Conservation (phyloP, 1,140 invertebrate genomes). For the Asobara japonica region DNA sequence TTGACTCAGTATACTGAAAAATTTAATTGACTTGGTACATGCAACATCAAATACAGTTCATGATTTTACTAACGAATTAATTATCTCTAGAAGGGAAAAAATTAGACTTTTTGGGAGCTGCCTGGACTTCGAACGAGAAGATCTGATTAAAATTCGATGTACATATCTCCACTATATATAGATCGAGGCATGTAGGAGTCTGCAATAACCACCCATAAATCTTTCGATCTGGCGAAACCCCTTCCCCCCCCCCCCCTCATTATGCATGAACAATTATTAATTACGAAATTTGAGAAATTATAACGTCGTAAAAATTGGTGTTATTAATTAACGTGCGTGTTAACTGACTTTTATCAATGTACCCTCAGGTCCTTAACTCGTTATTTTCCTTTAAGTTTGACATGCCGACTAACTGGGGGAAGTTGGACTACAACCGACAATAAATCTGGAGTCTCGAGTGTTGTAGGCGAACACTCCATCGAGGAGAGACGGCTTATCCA, state of each 20-base stretch:
- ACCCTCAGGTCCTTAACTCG: background rate
- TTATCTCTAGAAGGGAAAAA: too few relatives aligned
- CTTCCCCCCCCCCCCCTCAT: too few relatives aligned
- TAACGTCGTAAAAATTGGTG: background rate
- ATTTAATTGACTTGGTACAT: background rate
- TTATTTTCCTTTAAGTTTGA: constrained; percentile 14
- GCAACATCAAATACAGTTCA: too few relatives aligned
- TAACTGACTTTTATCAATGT: background rate
- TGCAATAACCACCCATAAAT: too few relatives aligned
- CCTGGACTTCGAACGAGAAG: too few relatives aligned
- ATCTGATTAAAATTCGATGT: too few relatives aligned
- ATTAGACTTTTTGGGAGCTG: too few relatives aligned
- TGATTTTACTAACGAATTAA: too few relatives aligned
- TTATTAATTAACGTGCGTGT: background rate
- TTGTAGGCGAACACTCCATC: constrained; percentile 27
- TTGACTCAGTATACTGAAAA: too few relatives aligned
- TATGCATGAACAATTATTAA: background rate
- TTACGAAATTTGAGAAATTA: background rate
- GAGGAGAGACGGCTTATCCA: background rate
- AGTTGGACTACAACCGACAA: background rate
- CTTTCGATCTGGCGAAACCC: too few relatives aligned
- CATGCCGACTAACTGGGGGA: constrained; percentile 1
- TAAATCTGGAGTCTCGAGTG: constrained; percentile 23
- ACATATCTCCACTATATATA: too few relatives aligned
- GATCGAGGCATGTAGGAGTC: too few relatives aligned